Conservation (phyloP, 1,140 invertebrate species). For the Drosophila lacertosa region DNA sequence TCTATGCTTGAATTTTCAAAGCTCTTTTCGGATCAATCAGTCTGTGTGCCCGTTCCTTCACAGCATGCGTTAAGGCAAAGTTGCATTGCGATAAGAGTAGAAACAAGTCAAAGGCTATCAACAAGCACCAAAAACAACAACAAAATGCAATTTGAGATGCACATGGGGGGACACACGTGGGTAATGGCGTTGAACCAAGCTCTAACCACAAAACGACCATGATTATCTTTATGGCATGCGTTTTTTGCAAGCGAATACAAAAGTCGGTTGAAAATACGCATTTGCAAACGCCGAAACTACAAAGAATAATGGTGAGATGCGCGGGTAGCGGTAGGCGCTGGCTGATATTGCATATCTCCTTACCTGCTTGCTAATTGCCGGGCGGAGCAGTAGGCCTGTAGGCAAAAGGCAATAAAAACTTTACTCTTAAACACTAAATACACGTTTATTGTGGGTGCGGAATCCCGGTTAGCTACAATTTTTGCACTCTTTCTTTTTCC, state of each 20-base stretch:
- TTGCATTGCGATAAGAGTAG: constrained; percentile 36
- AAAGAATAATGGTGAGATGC: constrained; percentile 14
- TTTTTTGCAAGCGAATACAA: constrained; percentile 27
- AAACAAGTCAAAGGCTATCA: constrained; percentile 67
- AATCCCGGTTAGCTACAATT: constrained; percentile 22
- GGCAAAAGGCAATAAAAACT: constrained; percentile 48
- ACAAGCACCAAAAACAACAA: constrained; percentile 37
- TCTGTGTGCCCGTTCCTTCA: constrained; percentile 21
- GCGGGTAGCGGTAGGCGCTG: constrained; percentile 18
- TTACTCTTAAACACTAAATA: constrained; percentile 63
- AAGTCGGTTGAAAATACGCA: constrained; percentile 41
- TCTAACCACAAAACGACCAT: constrained; percentile 71
- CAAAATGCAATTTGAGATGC: constrained; percentile 24
- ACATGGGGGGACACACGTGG: constrained; percentile 51
- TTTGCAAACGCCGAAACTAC: constrained; percentile 32
- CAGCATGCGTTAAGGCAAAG: constrained; percentile 18
- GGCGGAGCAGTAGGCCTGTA: constrained; percentile 29
- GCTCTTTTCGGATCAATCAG: constrained; percentile 14
- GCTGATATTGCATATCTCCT: constrained; percentile 13
- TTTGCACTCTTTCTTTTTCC: constrained; percentile 32
- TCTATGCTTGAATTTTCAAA: constrained; percentile 26
- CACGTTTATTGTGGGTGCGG: constrained; percentile 18
- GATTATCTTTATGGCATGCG: constrained; percentile 26
- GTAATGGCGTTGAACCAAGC: constrained; percentile 42
- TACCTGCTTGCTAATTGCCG: constrained; percentile 55